Evolutionary conservation across 2,888 invertebrate species (phyloP).

Genomic region (Macrosiphum euphorbiae): DNA sequence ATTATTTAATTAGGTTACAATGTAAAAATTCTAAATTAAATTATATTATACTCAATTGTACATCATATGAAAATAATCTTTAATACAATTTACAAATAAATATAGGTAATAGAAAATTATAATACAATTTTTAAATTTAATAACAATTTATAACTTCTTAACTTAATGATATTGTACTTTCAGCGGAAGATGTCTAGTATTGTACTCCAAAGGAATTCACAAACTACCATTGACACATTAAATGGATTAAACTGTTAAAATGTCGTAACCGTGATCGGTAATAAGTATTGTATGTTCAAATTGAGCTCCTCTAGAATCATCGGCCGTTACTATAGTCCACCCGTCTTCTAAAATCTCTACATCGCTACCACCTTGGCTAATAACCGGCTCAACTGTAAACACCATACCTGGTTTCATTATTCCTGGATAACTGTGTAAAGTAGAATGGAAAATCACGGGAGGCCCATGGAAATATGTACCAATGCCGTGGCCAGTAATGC

Average conservation of each 20-base stretch:
- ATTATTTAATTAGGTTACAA: not conserved
- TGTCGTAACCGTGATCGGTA: constrained; percentile 81
- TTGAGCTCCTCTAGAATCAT: constrained; percentile 87
- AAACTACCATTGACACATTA: too few species aligned
- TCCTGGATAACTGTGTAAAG: constrained; percentile 79
- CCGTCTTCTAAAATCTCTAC: constrained; percentile 84
- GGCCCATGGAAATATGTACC: constrained; percentile 93
- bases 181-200: too few species aligned
- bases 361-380: constrained; percentile 81
- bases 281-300: constrained; percentile 92
- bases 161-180: too few species aligned
- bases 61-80: not conserved
- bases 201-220: too few species aligned
- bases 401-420: constrained; percentile 74
- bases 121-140: too few species aligned
- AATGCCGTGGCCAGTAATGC: constrained; percentile 93
- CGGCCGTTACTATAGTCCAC: constrained; percentile 92
- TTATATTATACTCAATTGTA: not conserved
- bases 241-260: constrained; percentile 76
- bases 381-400: constrained; percentile 93
- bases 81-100: not conserved
- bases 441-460: constrained; percentile 88
- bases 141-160: too few species aligned
- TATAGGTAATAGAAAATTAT: too few species aligned
- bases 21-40: not conserved